Conservation (phyloP, 1,140 invertebrate genomes). For the Bombus haemorrhoidalis region DNA sequence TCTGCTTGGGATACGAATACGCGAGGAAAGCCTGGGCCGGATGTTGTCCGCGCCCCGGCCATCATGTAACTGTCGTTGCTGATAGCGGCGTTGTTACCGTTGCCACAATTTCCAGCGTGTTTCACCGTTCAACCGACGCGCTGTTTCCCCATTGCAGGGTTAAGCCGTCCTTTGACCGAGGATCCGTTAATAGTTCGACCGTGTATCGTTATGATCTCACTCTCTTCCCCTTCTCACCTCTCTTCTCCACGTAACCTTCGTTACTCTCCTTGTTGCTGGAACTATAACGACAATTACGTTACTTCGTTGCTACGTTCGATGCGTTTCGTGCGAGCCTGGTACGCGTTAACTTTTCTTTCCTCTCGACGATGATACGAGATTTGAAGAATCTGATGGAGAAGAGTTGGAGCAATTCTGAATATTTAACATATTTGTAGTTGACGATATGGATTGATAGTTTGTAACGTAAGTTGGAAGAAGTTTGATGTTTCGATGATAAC, state of each 20-base stretch:
- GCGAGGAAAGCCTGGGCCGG: background rate
- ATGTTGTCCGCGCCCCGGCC: conserved; percentile 29
- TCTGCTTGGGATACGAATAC: conserved; percentile 43
- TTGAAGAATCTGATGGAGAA: background rate
- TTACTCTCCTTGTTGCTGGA: background rate
- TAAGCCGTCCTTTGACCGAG: conserved; percentile 63
- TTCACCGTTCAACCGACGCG: conserved; percentile 54
- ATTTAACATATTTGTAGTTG: too few relatives aligned
- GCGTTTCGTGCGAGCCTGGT: background rate
- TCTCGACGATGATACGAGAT: background rate
- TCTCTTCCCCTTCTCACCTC: rapidly evolving
- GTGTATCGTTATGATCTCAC: conserved; percentile 50
- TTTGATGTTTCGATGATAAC: background rate
- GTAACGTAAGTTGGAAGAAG: background rate
- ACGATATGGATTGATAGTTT: background rate
- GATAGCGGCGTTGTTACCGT: conserved; percentile 35
- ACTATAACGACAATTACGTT: conserved; percentile 36
- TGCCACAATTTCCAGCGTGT: conserved; percentile 61
- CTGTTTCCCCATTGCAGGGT: conserved; percentile 47
- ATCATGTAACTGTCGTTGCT: conserved; percentile 39
- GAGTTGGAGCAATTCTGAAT: background rate
- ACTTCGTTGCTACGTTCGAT: background rate
- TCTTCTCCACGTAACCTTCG: too few relatives aligned
- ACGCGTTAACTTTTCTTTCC: background rate
- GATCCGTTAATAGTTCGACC: conserved; percentile 63